Base-by-base conservation (phyloP, 2,888 invertebrate genomes). In the Scaptomyza reducta region DNA sequence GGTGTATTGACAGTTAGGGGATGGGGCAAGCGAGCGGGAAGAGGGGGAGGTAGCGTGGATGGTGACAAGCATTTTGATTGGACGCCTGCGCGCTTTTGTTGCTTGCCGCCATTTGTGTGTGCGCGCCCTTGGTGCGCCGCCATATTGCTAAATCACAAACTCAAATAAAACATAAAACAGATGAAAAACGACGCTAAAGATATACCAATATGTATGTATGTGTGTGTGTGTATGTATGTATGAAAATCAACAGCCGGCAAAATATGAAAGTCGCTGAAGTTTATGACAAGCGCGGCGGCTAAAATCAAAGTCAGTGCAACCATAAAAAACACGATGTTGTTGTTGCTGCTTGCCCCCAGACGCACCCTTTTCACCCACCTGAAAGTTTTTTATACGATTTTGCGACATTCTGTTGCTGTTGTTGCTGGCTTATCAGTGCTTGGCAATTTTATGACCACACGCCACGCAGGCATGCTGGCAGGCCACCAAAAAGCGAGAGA, bases 241-340 rank as follows among this genome's bases (percentile, higher is more conserved):
- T 63, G 58, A 77, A 80, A 81, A 81, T 63, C 76, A 84, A 81
- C 77, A 76, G 84, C 68, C 84, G 84, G 84, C 88, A 50, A 87
- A 81, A 88, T 79, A 85, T 83, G 88, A 88, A 87, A 87, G 85
- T 65, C 73, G 35, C 57, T 59, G 45, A 53, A 50, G 74, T 85
- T 85, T 85, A 85, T 88, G 84, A 82, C 84, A 85, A 81, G 60
- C 73, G 82, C 87, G 77, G 87, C 84, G 84, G 84, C 87, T 79
- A 70, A 88, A 85, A 85, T 85, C 84, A 85, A 85, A 85, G 84
- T 77, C 88, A 51, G 45, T 44, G 58, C 62, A 61, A 59, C 76
- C 82, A 70, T 84, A 87, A 87, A 84, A 74, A 70, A 75, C 60
- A 59, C 66, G 54, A 56, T 64, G 62, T 60, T 67, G 41, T 45